Percentiles rank a stretch among this genome's conserved stretches.
Conservation (phyloP, 2,797 vertebrate species). For the Odontamblyopus lacepedii region DNA sequence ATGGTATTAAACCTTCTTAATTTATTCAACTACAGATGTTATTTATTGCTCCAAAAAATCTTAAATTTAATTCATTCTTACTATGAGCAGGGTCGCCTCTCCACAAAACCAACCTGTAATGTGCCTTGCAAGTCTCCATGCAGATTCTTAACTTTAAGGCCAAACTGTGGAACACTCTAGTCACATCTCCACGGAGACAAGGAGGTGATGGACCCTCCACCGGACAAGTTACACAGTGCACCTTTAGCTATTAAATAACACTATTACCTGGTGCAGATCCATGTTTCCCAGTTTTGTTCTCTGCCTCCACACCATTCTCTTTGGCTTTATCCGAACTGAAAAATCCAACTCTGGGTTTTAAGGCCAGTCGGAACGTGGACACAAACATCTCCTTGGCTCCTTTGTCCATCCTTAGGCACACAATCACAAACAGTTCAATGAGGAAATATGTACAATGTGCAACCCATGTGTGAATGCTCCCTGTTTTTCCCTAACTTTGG, state of each 20-base stretch:
- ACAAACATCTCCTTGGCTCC: slow-evolving; percentile 60
- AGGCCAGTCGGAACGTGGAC: slow-evolving; percentile 67
- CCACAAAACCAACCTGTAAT: too few relatives aligned
- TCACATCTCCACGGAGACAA: too few relatives aligned
- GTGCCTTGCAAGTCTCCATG: too few relatives aligned
- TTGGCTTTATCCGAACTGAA: slow-evolving; percentile 12
- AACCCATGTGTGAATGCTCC: slow-evolving; percentile 19
- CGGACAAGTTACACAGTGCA: too few relatives aligned
- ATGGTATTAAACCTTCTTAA: too few relatives aligned
- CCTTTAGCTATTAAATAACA: not conserved
- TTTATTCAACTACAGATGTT: too few relatives aligned
- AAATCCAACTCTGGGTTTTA: slow-evolving; percentile 46
- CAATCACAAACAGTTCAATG: slow-evolving; percentile 14
- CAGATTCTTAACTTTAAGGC: too few relatives aligned
- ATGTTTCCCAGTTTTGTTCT: slow-evolving; percentile 21
- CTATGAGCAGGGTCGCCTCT: too few relatives aligned
- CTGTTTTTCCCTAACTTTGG: slow-evolving; percentile 18
- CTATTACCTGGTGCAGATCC: slow-evolving; percentile 61
- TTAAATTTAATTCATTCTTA: too few relatives aligned
- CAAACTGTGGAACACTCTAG: too few relatives aligned
- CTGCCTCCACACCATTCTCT: slow-evolving; percentile 34
- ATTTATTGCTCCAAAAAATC: too few relatives aligned
- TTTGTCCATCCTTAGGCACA: slow-evolving; percentile 61
- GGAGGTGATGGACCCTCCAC: too few relatives aligned
- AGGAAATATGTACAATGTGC: not conserved